Conservation (phyloP, 2,888 invertebrate species). For the Ypsolopha scabrella region DNA sequence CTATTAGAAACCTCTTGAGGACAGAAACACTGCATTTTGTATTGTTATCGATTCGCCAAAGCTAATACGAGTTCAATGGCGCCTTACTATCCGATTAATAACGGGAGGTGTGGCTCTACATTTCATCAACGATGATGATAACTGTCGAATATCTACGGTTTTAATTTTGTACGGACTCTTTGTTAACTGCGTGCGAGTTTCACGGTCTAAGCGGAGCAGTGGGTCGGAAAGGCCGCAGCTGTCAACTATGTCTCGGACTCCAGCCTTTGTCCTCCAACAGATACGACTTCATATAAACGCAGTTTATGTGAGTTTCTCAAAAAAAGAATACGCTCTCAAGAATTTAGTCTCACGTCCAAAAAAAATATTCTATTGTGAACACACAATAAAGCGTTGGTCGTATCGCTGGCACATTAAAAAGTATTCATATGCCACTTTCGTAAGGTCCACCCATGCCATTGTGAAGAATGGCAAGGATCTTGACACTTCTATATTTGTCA, state of each 20-base stretch:
- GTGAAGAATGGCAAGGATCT: conserved; percentile 46
- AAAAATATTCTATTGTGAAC: conserved; percentile 37
- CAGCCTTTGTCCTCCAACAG: conserved; percentile 47
- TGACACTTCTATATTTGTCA: conserved; percentile 59
- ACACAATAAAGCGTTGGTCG: conserved; percentile 59
- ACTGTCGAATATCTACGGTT: conserved; percentile 32
- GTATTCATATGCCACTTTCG: conserved; percentile 66
- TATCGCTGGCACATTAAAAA: conserved; percentile 69
- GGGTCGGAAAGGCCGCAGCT: conserved; percentile 53
- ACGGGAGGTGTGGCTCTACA: conserved; percentile 50
- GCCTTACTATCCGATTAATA: conserved; percentile 28
- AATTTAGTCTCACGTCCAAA: conserved; percentile 53
- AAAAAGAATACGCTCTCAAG: conserved; percentile 54
- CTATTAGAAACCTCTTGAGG: conserved; percentile 49
- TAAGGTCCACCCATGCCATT: conserved; percentile 44
- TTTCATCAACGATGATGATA: conserved; percentile 35
- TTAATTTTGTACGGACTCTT: conserved; percentile 51
- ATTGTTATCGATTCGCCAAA: conserved; percentile 36
- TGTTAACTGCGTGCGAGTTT: conserved; percentile 48
- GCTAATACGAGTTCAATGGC: conserved; percentile 29
- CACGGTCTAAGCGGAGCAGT: conserved; percentile 46
- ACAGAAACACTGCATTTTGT: conserved; percentile 28
- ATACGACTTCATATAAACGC: conserved; percentile 68
- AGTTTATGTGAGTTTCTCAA: conserved; percentile 62
- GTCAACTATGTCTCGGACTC: conserved; percentile 52